A percentile compares a stretch with the other conserved stretches of the same genome.
Conservation (phyloP, 2,113 vertebrate species). For the Otocyon megalotis region DNA sequence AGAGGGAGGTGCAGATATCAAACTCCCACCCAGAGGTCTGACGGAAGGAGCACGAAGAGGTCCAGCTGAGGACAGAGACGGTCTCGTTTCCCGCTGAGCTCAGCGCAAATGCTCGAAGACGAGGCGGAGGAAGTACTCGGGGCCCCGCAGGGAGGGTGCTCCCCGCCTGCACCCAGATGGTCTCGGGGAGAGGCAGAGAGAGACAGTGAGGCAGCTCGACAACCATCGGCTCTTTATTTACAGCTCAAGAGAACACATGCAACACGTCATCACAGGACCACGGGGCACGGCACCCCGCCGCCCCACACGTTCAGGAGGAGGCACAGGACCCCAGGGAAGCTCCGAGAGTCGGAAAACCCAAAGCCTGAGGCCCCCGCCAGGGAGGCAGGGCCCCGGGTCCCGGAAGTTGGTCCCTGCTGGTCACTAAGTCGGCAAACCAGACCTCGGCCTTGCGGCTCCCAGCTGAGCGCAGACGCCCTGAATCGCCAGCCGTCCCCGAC, state of each 20-base stretch:
- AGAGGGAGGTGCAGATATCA: background rate
- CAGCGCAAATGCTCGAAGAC: background rate
- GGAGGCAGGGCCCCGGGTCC: background rate
- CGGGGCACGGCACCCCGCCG: conserved; percentile 42
- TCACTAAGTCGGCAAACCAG: background rate
- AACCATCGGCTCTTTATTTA: conserved; percentile 87
- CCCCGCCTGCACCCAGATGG: background rate
- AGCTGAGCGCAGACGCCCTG: background rate
- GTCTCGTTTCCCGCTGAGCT: background rate
- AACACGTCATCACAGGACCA: conserved; percentile 73
- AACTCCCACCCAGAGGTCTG: background rate
- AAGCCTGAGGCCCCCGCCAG: conserved; percentile 26
- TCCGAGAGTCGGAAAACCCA: conserved; percentile 73
- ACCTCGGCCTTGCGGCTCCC: background rate
- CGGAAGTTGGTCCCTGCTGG: too few relatives aligned
- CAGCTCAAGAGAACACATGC: conserved; percentile 84
- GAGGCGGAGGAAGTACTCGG: background rate
- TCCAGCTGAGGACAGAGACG: background rate
- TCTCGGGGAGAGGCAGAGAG: background rate
- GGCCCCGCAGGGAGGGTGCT: background rate
- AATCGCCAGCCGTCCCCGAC: background rate
- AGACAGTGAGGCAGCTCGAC: background rate
- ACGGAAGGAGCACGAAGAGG: background rate
- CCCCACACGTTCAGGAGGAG: conserved; percentile 66
- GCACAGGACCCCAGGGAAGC: conserved; percentile 71